Base-by-base conservation (phyloP, 2,797 vertebrate species). In the Selene dorsalis region DNA sequence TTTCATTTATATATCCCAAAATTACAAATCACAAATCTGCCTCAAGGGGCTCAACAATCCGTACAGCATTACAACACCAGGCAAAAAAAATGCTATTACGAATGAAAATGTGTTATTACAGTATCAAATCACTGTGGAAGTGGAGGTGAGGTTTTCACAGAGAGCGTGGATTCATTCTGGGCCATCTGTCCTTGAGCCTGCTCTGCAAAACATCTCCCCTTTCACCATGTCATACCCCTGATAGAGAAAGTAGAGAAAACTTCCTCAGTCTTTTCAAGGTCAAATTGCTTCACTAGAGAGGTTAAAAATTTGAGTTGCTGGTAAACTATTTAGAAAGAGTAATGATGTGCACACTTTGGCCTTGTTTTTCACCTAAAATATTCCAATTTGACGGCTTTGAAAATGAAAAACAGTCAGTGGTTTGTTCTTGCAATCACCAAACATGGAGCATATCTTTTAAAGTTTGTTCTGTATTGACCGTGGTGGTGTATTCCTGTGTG, bases 161-260 rank as follows among this genome's bases (percentile, higher is more conserved):
- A 86, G 69, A 83, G 79, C 82, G 17, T 3, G 38, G 62, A 60
- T 64, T 66, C 48, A 59, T 38, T 47, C 66, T 77, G 62, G 65
- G 75, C 80, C 86, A 83, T 83, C 83, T 89, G 91, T 88, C 85
- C 82, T 65, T 4, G 11, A 60, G 79, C 78, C 81, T 50, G 82
- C 83, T 83, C 88, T 89, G 86, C 77, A 84, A 84, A 89, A 91
- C 84, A 64, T 87, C 87, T 90, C 45, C 4, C 76, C 81, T 88
- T 89, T 86, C 79, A 78, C 24, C 69, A 45, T 77, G 75, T 80
- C 67, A 17, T 68, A 82, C 89, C 53, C 75, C 56, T 24, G 43
- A 84, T 41, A 75, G 57, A 89, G 65, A 75, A 83, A 87, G 62
- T 47, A 14, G 62, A 75, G 56, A 76, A 48, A 52, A 72, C 43